Conservation (phyloP, 2,888 invertebrate species). For the Rhabditoides inermis region DNA sequence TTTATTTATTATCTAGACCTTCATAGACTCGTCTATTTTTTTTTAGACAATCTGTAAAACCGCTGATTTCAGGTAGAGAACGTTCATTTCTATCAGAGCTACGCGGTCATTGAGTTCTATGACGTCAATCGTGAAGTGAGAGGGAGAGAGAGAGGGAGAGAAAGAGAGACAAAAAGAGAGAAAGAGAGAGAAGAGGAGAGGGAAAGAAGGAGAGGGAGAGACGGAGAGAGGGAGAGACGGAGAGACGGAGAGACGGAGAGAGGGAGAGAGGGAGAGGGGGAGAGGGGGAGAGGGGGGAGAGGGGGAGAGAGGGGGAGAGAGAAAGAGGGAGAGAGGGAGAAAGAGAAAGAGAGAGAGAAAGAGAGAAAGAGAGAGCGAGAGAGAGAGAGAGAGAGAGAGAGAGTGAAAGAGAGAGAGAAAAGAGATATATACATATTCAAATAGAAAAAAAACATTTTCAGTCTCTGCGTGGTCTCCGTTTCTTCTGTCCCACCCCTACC, state of each 20-base stretch:
- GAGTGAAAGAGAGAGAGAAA: neutral
- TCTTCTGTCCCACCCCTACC: constrained; percentile 9
- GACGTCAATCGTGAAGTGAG: too few relatives aligned
- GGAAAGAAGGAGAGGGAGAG: neutral
- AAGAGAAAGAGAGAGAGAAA: constrained; percentile 1
- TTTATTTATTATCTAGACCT: too few relatives aligned
- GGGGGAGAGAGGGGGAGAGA: constrained; percentile 10
- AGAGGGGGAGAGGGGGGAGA: constrained; percentile 4
- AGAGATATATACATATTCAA: constrained; percentile 1
- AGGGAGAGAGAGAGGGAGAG: too few relatives aligned
- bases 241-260: constrained; percentile 3
- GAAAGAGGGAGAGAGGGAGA: neutral
- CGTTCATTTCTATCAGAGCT: too few relatives aligned
- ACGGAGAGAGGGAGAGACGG: neutral
- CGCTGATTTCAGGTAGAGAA: too few relatives aligned
- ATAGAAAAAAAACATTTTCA: too few relatives aligned
- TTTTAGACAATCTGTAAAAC: too few relatives aligned
- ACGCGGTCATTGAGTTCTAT: too few relatives aligned
- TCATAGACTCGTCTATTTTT: too few relatives aligned
- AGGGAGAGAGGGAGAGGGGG: constrained; percentile 8
- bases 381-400: constrained; percentile 1
- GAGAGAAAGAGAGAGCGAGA: constrained; percentile 8
- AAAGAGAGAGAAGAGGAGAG: neutral
- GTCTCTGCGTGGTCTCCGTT: constrained; percentile 7
- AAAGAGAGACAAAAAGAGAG: neutral